These are phyloP conservation scores for Entomyzon cyanotis DNA, from an alignment of 2,113 vertebrate genomes.

Conservation along the genomic window DNA sequence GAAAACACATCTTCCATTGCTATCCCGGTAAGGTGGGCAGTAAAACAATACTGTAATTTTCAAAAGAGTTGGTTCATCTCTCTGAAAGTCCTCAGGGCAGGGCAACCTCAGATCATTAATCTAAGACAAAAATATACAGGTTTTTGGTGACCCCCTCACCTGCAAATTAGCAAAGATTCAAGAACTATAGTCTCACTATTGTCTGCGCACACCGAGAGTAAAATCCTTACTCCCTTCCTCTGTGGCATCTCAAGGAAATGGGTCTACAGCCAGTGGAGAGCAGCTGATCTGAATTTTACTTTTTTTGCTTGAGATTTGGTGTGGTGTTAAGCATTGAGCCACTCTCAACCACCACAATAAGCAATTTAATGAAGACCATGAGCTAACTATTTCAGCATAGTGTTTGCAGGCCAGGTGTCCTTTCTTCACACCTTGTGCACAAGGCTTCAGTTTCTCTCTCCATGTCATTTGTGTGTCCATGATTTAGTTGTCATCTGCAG, in stretches of 20 bases:
- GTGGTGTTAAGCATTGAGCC: neutral
- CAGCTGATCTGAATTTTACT: neutral
- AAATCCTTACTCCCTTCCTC: neutral
- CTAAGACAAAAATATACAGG: neutral
- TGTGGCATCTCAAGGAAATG: neutral
- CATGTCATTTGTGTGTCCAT: neutral
- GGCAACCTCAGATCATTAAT: neutral
- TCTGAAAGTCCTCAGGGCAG: neutral
- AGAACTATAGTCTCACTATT: neutral
- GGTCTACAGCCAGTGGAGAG: neutral
- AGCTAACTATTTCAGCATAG: neutral
- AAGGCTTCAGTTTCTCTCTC: neutral
- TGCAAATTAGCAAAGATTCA: neutral
- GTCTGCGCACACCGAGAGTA: fast-evolving
- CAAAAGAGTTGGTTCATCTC: neutral
- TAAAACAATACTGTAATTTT: neutral
- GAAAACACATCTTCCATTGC: neutral
- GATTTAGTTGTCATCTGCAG: neutral
- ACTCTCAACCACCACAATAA: neutral
- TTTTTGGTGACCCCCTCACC: neutral
- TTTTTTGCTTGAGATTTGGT: neutral
- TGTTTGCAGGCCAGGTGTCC: neutral
- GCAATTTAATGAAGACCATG: neutral
- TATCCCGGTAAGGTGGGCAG: neutral
- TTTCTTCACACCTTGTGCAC: neutral